phyloP scores from a whole-genome alignment of 1,140 invertebrate species.

The Helicoverpa zea region DNA sequence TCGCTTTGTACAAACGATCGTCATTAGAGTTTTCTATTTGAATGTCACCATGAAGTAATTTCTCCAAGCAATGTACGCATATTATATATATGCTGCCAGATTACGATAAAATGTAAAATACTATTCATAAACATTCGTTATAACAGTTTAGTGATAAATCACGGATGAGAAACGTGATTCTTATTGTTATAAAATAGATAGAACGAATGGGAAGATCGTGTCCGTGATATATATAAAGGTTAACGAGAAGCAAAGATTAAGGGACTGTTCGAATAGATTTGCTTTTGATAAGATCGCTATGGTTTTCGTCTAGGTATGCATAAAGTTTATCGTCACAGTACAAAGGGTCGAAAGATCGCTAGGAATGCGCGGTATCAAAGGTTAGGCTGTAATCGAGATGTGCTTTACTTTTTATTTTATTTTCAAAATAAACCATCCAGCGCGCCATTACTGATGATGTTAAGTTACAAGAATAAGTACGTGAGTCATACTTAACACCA shows the following conservation, averaged over 20 bases:
- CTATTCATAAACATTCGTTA: neutral
- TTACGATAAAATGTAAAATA: conserved; percentile 6
- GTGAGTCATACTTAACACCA: neutral
- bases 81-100: neutral
- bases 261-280: conserved; percentile 1
- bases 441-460: neutral
- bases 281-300: conserved; percentile 17
- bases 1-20: too few species aligned
- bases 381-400: neutral
- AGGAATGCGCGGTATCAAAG: neutral
- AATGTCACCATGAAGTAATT: conserved; percentile 2
- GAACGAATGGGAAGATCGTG: conserved; percentile 14
- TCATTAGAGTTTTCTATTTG: too few species aligned
- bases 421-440: neutral
- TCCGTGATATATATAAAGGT: conserved; percentile 27
- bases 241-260: conserved; percentile 11
- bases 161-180: conserved; percentile 36
- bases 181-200: conserved; percentile 21
- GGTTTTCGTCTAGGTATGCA: neutral
- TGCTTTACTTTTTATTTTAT: neutral
- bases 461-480: neutral
- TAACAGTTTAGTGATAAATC: conserved; percentile 20
- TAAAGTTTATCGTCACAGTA: neutral
- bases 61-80: neutral
- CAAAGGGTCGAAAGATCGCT: neutral